Base-by-base conservation (phyloP, 2,113 vertebrate genomes). In the Leucoraja erinaceus region DNA sequence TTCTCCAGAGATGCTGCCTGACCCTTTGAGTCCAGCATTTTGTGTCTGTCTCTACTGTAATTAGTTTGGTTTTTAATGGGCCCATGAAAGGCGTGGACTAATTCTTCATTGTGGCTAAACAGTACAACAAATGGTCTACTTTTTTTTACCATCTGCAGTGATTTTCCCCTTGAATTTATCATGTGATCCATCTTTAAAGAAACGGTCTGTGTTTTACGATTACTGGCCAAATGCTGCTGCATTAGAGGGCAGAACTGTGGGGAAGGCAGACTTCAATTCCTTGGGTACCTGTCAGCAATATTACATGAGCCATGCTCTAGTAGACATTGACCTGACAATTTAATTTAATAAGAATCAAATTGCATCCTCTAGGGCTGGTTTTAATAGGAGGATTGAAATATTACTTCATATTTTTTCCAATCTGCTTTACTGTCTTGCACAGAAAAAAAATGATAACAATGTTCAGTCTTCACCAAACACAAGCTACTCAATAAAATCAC, bases 341-440 rank as follows among this genome's bases (percentile, higher is more conserved):
- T 84, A 59, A 59, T 84, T 84, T 61, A 86, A 86, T 59, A 59
- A 56, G 54, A 84, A 59, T 84, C 22, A 84, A 84, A 84, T 59
- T 2, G 22, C 81, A 56, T 84, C 81, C 81, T 59, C 20, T 59
- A 84, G 54, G 47, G 81, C 54, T 84, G 12, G 20, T 56, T 84
- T 84, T 84, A 28, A 84, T 8, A 20, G 47, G 47, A 54, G 79
- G 18, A 84, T 84, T 86, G 83, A 61, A 86, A 86, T 61, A 86
- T 56, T 56, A 56, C 79, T 86, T 61, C 61, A 86, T 63, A 31
- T 28, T 59, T 28, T n/a, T 59, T n/a, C 54, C 9, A 84, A 83
- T 84, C 81, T 86, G 83, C 83, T 86, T 63, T 86, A n/a, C 59
- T 61, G 83, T 63, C 83, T 61, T 86, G 56, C 22, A 61, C 16